Evolutionary conservation across 2,113 vertebrate species (phyloP).

Genomic region (Triplophysa tibetana): DNA sequence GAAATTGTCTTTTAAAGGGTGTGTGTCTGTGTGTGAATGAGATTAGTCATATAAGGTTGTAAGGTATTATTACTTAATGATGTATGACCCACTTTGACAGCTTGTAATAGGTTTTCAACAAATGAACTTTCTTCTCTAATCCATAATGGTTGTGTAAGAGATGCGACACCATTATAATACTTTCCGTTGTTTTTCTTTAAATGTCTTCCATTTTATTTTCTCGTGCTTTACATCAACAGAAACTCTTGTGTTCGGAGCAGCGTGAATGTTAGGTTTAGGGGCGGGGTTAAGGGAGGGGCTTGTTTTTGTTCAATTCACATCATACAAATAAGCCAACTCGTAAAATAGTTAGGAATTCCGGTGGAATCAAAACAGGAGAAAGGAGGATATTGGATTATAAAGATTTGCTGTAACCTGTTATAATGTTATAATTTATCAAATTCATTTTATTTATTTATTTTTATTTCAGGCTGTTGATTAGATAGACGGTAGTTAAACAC

Average conservation of each 20-base stretch:
- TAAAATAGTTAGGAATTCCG: no score
- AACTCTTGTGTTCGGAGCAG: slow-evolving; percentile 6
- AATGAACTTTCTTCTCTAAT: slow-evolving; percentile 16
- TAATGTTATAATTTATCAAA: no score
- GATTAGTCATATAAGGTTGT: slow-evolving; percentile 15
- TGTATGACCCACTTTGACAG: slow-evolving; percentile 24
- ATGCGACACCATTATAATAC: neutral
- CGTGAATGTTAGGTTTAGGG: slow-evolving; percentile 12
- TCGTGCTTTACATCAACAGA: slow-evolving; percentile 10
- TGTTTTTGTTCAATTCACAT: neutral
- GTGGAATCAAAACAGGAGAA: no score
- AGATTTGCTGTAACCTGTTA: no score
- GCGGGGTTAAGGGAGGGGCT: neutral
- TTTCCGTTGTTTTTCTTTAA: neutral
- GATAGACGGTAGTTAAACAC: no score
- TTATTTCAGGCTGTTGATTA: no score
- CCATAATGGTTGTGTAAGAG: neutral
- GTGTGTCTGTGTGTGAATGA: slow-evolving; percentile 2
- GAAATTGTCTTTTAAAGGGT: slow-evolving; percentile 21
- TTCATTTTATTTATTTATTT: no score
- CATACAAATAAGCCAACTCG: no score
- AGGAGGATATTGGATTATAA: no score
- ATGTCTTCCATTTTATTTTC: neutral
- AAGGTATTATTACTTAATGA: slow-evolving; percentile 31
- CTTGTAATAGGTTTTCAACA: slow-evolving; percentile 32